Base-by-base conservation (phyloP, 1,140 invertebrate genomes). In the Meloidogyne chitwoodi region DNA sequence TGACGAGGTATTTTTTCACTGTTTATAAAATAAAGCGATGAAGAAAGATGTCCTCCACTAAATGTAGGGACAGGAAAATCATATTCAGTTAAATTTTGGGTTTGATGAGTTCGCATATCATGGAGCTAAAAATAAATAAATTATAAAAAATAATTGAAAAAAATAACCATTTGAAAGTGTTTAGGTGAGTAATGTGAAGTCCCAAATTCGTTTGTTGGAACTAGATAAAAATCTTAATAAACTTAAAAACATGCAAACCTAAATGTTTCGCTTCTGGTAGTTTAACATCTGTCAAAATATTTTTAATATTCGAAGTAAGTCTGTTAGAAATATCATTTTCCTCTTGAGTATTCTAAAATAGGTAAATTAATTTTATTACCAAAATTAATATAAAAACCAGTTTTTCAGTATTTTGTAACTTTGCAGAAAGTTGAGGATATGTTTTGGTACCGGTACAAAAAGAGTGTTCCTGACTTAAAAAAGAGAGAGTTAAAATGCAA, bases 381-480 rank as follows among this genome's bases (percentile, higher is more conserved):
- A n/a, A n/a, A n/a, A n/a, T n/a, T n/a, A n/a, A n/a, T n/a, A n/a
- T n/a, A n/a, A n/a, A n/a, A n/a, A 56, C 48, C 48, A n/a, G 48
- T n/a, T 56, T 56, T 56, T 56, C 48, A 56, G 48, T n/a, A 56
- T n/a, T 56, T 0, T 56, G 48, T n/a, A n/a, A 66, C 34, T 78
- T 78, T 10, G 77, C 77, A 22, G 78, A 79, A 5, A 78, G 34
- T 70, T 78, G 78, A 27, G 77, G 77, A 24, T 78, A 75, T 27
- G 72, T 68, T 48, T 78, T 78, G n/a, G n/a, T n/a, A 38, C 66
- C 61, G n/a, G 71, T 24, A 14, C 24, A 62, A 29, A 19, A 74
- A 26, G 71, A 29, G 1, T 26, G 16, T 3, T 56, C 48, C 48
- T 56, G 48, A 1, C 48, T 56, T 5, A 56, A 56, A 56, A 2